Evolutionary conservation across 1,140 invertebrate species (phyloP), one percentile per base, ranked within the genome.

Genomic region (Hirudo medicinalis): DNA sequence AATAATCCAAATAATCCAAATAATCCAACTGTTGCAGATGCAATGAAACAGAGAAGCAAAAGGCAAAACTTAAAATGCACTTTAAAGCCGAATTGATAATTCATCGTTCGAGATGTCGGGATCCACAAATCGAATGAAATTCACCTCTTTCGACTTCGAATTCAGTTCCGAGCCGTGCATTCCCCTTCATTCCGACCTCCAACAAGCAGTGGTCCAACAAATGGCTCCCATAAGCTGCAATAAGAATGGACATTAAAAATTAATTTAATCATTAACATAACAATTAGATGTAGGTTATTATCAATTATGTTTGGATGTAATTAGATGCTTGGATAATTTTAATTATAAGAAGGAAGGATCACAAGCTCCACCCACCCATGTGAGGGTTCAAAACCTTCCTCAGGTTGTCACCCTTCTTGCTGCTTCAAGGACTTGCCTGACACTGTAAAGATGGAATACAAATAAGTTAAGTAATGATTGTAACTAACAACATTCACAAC

Each of bases 141-240:
- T 66, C 72, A 81, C 80, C 80, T 67, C 84, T 78, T 20, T 84
- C 83, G 11, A 87, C 73, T 71, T 87, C 80, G 79, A 92, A 90
- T 70, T 86, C 86, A 82, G 88, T 87, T 71, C 83, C 83, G 76
- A 83, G 83, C 77, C 82, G 80, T 68, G 78, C 78, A 77, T 85
- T 86, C 68, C 80, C 74, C 17, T 86, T 76, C 72, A 97, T 87
- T 36, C 89, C 89, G 75, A 86, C 84, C 77, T 85, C 85, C 13
- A 89, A 74, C 3, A 97, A 82, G 63, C 89, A 87, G 83, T 98
- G 94, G 76, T 97, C 94, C 70, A 98, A 88, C 20, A 98, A 80
- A 3, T 90, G 85, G 36, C 91, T 87, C 43, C 95, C 94, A 86
- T 89, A 95, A 80, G 79, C 81, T 82, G 73, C 53, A 75, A 13